Conservation (phyloP, 1,140 invertebrate species). For the Pachypsylla venusta region DNA sequence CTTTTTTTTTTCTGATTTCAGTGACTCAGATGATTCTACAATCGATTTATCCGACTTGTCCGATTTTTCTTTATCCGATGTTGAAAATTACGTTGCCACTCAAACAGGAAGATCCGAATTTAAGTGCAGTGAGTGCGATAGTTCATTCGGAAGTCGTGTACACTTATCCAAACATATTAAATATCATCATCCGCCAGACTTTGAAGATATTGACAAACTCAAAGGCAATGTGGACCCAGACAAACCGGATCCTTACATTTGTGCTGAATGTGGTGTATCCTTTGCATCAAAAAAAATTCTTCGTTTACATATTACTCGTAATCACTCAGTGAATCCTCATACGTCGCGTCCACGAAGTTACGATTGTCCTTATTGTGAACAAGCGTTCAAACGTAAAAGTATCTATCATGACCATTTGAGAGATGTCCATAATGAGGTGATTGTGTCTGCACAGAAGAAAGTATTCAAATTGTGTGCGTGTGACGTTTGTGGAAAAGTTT, state of each 20-base stretch:
- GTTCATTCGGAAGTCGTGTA: too few relatives aligned
- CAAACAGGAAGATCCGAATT: too few relatives aligned
- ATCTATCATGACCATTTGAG: not conserved
- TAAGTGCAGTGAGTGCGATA: too few relatives aligned
- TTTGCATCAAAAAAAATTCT: constrained; percentile 45
- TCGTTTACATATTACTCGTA: not conserved
- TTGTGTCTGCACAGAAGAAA: not conserved
- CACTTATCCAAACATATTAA: not conserved
- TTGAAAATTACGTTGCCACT: too few relatives aligned
- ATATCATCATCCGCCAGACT: not conserved
- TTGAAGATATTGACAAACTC: not conserved
- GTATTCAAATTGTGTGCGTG: constrained; percentile 18
- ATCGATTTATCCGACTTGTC: too few relatives aligned
- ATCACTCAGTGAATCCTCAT: too few relatives aligned
- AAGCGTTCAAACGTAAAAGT: too few relatives aligned
- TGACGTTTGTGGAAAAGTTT: constrained; percentile 32
- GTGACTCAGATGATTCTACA: too few relatives aligned
- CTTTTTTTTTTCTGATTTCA: too few relatives aligned
- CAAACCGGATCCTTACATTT: constrained; percentile 53
- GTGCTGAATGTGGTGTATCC: constrained; percentile 46
- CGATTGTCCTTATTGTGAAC: too few relatives aligned
- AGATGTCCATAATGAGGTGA: not conserved
- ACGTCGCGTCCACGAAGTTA: too few relatives aligned
- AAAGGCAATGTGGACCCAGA: not conserved
- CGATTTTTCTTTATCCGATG: too few relatives aligned